Evolutionary conservation across 2,888 invertebrate species (phyloP).

Genomic region (Xylota segnis): DNA sequence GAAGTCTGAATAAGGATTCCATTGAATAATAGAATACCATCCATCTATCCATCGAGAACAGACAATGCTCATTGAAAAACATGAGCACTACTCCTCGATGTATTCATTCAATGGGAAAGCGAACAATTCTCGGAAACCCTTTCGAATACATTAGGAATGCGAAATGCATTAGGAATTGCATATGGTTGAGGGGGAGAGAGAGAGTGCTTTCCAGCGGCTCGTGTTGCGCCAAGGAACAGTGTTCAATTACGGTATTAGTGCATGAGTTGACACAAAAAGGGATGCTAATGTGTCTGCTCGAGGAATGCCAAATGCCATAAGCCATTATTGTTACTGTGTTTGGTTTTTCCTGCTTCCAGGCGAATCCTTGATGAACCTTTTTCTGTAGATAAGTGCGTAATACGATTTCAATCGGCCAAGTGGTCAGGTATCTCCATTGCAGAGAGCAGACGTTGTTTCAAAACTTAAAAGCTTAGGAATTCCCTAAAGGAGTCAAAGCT

Average conservation of each 20-base stretch:
- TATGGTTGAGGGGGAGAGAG: background rate
- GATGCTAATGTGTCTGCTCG: background rate
- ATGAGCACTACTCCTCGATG: background rate
- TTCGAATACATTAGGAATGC: background rate
- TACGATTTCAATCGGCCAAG: too few relatives aligned
- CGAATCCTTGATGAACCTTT: too few relatives aligned
- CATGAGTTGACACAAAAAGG: background rate
- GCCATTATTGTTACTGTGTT: too few relatives aligned
- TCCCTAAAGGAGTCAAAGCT: too few relatives aligned
- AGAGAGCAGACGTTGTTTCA: too few relatives aligned
- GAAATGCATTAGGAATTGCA: constrained; percentile 2
- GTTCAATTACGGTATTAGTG: background rate
- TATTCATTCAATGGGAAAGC: background rate
- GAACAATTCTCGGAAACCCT: background rate
- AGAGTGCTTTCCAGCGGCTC: background rate
- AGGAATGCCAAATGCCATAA: too few relatives aligned
- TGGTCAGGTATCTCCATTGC: too few relatives aligned
- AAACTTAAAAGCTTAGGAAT: too few relatives aligned
- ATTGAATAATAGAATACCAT: constrained; percentile 5
- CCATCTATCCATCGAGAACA: background rate
- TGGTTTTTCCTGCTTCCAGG: too few relatives aligned
- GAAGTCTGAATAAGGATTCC: background rate
- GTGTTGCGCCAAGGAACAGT: background rate
- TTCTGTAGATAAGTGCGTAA: too few relatives aligned
- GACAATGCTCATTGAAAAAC: constrained; percentile 8